A percentile compares a stretch with the other conserved stretches of the same genome.
phyloP scores from a whole-genome alignment of 2,113 vertebrate genomes.

The Cochlearius cochlearius region DNA sequence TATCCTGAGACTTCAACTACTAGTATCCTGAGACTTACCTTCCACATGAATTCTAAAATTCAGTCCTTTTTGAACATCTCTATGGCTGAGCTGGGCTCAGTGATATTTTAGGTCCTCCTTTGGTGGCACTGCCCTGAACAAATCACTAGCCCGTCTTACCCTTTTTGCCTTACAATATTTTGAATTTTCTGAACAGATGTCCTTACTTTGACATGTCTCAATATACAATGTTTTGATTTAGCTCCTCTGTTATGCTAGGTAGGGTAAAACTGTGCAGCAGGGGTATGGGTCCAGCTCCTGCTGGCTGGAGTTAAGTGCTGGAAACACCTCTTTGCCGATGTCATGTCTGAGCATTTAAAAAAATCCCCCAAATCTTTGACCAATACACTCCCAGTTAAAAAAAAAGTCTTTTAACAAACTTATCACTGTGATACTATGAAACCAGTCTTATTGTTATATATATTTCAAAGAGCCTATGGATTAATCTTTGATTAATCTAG shows the following conservation, averaged over 20 bases:
- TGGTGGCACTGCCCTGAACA: background rate
- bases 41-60: background rate
- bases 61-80: background rate
- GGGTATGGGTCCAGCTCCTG: background rate
- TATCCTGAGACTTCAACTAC: background rate
- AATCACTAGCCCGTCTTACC: background rate
- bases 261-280: background rate
- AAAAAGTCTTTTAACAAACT: background rate
- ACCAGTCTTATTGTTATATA: background rate
- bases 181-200: background rate
- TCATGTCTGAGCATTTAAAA: background rate
- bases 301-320: background rate
- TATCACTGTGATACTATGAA: background rate
- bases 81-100: background rate
- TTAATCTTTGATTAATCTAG: background rate
- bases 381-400: background rate
- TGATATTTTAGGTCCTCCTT: background rate
- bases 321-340: background rate
- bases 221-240: background rate
- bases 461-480: background rate
- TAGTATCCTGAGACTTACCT: background rate
- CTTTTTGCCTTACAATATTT: background rate
- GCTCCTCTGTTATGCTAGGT: background rate
- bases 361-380: background rate
- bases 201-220: fast-evolving